Evolutionary conservation across 2,113 vertebrate species (phyloP).

Genomic region (Camelus bactrianus): DNA sequence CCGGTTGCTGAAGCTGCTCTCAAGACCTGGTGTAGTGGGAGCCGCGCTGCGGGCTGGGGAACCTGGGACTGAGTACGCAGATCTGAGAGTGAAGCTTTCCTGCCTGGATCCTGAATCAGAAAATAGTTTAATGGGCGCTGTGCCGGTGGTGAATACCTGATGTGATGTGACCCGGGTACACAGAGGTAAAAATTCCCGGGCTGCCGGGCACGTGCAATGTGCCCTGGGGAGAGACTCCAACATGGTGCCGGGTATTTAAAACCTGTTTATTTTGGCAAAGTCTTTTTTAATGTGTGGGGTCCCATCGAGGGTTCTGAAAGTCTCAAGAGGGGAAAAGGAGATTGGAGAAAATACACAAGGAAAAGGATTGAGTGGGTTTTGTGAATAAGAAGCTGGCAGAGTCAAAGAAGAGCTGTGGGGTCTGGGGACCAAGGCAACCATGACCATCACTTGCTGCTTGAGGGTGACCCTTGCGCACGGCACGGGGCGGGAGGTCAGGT

Average conservation of each 20-base stretch:
- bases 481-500: neutral
- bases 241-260: constrained; percentile 18
- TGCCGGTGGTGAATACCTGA: neutral
- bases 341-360: neutral
- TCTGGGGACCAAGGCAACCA: neutral
- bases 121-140: neutral
- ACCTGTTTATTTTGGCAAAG: neutral
- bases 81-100: neutral
- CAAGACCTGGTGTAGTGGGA: neutral
- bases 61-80: neutral
- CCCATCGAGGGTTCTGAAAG: constrained; percentile 6
- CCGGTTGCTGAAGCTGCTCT: neutral
- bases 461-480: neutral
- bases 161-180: neutral
- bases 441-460: neutral
- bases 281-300: neutral
- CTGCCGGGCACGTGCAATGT: neutral
- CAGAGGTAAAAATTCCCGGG: neutral
- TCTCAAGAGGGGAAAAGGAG: neutral
- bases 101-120: neutral
- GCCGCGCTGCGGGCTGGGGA: neutral
- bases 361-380: neutral
- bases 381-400: neutral
- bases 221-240: neutral
- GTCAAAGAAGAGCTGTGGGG: neutral